A percentile compares a stretch with the other conserved stretches of the same genome.
Conservation (phyloP, 2,888 invertebrate genomes). For the Dexiosoma caninum region DNA sequence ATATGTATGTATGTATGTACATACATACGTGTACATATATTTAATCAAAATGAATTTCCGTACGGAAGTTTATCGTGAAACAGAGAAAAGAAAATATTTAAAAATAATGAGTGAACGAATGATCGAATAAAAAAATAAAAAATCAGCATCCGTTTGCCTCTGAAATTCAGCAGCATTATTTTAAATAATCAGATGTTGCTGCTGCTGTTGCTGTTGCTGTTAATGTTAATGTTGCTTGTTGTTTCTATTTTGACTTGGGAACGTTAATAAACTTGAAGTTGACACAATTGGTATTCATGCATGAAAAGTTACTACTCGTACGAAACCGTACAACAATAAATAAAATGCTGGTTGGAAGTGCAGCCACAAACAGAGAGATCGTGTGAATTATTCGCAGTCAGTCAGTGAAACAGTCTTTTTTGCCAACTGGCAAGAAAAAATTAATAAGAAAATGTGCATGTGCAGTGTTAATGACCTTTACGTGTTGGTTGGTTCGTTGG, state of each 20-base stretch:
- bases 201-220: no score
- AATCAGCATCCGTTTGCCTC: slow-evolving; percentile 50
- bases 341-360: background rate
- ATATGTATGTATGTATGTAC: no score
- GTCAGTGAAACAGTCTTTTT: slow-evolving; percentile 27
- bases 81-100: slow-evolving; percentile 31
- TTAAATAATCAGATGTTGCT: slow-evolving; percentile 2
- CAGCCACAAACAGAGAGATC: slow-evolving; percentile 2
- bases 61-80: slow-evolving; percentile 49
- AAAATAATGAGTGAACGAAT: background rate
- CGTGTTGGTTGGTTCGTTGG: slow-evolving; percentile 7
- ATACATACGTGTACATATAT: no score
- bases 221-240: slow-evolving; percentile 16
- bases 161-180: slow-evolving; percentile 18
- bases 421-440: slow-evolving; percentile 36
- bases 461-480: slow-evolving; percentile 59
- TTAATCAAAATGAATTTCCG: slow-evolving; percentile 60
- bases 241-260: slow-evolving; percentile 3
- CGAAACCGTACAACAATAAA: background rate
- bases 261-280: slow-evolving; percentile 55
- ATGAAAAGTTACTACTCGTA: slow-evolving; percentile 31
- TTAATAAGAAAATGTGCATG: slow-evolving; percentile 27
- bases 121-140: slow-evolving; percentile 34
- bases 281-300: slow-evolving; percentile 60
- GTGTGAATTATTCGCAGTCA: slow-evolving; percentile 11